Conservation (phyloP, 1,140 invertebrate species). For the Drusus annulatus region DNA sequence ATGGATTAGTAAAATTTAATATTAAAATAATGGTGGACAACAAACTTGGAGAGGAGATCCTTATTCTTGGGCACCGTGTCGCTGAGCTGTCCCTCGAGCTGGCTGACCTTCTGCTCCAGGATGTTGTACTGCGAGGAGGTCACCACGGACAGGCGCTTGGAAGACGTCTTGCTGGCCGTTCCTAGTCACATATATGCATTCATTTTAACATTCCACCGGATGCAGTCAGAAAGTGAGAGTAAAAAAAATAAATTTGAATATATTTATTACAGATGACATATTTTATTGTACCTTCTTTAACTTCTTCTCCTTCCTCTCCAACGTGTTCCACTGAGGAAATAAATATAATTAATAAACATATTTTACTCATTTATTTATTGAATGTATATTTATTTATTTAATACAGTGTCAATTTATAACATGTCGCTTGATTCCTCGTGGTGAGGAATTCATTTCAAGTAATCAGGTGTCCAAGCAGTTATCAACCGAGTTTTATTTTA, state of each 20-base stretch:
- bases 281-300: neutral
- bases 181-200: too few relatives aligned
- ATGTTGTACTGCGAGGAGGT: constrained; percentile 37
- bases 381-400: too few relatives aligned
- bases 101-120: constrained; percentile 40
- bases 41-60: constrained; percentile 17
- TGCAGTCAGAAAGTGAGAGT: neutral
- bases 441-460: neutral
- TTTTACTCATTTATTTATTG: too few relatives aligned
- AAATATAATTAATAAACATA: neutral
- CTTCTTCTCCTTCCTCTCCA: neutral
- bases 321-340: constrained; percentile 1
- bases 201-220: neutral
- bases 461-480: too few relatives aligned
- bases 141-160: constrained; percentile 36
- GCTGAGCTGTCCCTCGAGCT: constrained; percentile 19
- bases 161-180: neutral
- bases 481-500: too few relatives aligned
- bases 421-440: too few relatives aligned
- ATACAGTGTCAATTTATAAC: too few relatives aligned
- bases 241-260: too few relatives aligned
- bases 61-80: constrained; percentile 38
- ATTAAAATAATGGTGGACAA: neutral
- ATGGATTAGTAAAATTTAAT: too few relatives aligned
- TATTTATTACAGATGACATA: too few relatives aligned